Base-by-base conservation (phyloP, 1,140 invertebrate genomes). In the Bombus ignitus region DNA sequence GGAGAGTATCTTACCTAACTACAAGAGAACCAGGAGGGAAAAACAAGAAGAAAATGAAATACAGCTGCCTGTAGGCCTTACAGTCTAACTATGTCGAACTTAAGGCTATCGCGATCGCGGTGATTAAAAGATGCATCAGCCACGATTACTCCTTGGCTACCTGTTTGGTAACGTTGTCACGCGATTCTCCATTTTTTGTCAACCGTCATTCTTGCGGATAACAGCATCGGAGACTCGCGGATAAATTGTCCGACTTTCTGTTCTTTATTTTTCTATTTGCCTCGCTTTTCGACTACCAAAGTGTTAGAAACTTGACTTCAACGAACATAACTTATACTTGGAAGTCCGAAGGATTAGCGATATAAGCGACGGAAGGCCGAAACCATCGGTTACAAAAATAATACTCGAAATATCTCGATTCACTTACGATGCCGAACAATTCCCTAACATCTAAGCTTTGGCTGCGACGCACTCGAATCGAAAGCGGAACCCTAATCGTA, bases 41-140 rank as follows among this genome's bases (percentile, higher is more conserved):
- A 13, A 66, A 57, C 6, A 37, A 71, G 59, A 76, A 76, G 65
- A 25, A 28, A 66, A 68, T 66, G 76, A 81, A 72, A 85, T 57
- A 89, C 91, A 92, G 91, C 91, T 92, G 91, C 89, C 88, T 86
- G 87, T 86, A 59, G 68, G 86, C 53, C 75, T 81, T 81, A 82
- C 62, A 25, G 9, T 57, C 39, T 83, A 53, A 53, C 47, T 53
- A 80, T 81, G 32, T 78, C 68, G 65, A 88, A 59, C 44, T 83
- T 87, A 81, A 76, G 37, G 0, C 82, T 78, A 89, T 59, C n/a
- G 57, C 59, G 39, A 62, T 72, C 66, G 57, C 57, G 68, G n/a
- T 13, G 57, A 68, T 76, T 53, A 53, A 68, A 75, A 73, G 44
- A n/a, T 35, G 32, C 42, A 66, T 10, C 42, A 12, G 25, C 1